These are phyloP conservation scores for Phrynocephalus forsythii DNA, from an alignment of 2,797 vertebrate genomes.

Conservation along the genomic window DNA sequence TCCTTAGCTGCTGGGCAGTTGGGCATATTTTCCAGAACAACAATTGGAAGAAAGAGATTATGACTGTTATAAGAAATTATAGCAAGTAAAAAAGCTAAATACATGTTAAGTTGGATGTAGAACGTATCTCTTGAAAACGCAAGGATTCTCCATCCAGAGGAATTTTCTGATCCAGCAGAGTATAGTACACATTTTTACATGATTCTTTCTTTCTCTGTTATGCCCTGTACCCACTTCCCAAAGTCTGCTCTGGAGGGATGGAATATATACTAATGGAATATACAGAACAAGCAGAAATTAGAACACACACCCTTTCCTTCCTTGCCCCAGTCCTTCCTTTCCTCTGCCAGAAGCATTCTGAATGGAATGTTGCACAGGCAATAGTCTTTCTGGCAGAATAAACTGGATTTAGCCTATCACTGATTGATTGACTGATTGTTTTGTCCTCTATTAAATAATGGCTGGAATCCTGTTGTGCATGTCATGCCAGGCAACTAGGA, in stretches of 20 bases:
- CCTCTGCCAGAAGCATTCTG: not conserved
- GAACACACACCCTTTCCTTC: not conserved
- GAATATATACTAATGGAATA: not conserved
- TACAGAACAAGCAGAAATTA: not conserved
- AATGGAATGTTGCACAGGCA: not conserved
- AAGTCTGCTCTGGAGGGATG: not conserved
- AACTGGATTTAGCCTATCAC: not conserved
- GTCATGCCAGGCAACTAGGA: too few relatives aligned
- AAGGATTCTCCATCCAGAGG: not conserved
- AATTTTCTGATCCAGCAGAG: not conserved
- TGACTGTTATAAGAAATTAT: not conserved
- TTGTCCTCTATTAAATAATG: too few relatives aligned
- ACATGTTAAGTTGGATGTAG: slow-evolving; percentile 3
- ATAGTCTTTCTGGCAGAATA: not conserved
- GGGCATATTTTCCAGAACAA: too few relatives aligned
- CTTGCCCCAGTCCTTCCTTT: not conserved
- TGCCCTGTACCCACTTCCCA: not conserved
- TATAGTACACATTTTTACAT: not conserved
- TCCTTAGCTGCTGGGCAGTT: not conserved
- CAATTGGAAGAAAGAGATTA: not conserved
- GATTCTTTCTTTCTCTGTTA: not conserved
- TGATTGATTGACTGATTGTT: too few relatives aligned
- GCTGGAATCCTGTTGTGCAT: too few relatives aligned
- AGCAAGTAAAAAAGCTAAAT: slow-evolving; percentile 27
- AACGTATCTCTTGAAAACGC: too few relatives aligned